Conservation (phyloP, 2,888 invertebrate genomes). For the Eupithecia exiguata region DNA sequence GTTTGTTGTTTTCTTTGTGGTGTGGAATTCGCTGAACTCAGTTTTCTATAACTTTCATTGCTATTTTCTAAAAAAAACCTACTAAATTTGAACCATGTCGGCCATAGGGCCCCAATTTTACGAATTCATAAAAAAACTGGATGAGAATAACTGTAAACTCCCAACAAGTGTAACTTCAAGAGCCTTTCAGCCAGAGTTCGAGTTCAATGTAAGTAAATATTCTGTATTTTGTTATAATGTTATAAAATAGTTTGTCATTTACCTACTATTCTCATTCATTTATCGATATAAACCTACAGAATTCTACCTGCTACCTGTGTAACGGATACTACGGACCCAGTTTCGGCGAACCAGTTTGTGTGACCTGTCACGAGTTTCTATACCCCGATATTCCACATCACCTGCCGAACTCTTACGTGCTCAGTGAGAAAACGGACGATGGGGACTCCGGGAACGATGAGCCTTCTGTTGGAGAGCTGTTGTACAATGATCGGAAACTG, state of each 20-base stretch:
- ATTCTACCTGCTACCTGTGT: conserved; percentile 90
- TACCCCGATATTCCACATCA: conserved; percentile 89
- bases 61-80: background rate
- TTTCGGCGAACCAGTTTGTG: conserved; percentile 95
- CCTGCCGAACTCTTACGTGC: conserved; percentile 77
- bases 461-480: conserved; percentile 86
- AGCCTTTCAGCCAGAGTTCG: conserved; percentile 64
- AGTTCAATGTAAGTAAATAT: conserved; percentile 72
- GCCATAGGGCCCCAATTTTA: conserved; percentile 71
- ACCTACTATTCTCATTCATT: background rate
- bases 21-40: background rate
- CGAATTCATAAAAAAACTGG: conserved; percentile 72
- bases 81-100: conserved; percentile 57
- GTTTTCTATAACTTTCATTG: background rate
- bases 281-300: conserved; percentile 74
- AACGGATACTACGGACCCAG: conserved; percentile 96
- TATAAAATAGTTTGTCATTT: background rate
- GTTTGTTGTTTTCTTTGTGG: background rate
- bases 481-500: conserved; percentile 28
- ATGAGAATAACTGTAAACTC: conserved; percentile 75
- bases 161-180: conserved; percentile 43
- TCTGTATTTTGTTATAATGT: background rate
- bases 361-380: conserved; percentile 96
- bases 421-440: conserved; percentile 89
- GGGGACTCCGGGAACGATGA: conserved; percentile 98